Percentiles rank a stretch among this genome's conserved stretches.
Conservation (phyloP, 1,140 invertebrate genomes). For the Limonius californicus region DNA sequence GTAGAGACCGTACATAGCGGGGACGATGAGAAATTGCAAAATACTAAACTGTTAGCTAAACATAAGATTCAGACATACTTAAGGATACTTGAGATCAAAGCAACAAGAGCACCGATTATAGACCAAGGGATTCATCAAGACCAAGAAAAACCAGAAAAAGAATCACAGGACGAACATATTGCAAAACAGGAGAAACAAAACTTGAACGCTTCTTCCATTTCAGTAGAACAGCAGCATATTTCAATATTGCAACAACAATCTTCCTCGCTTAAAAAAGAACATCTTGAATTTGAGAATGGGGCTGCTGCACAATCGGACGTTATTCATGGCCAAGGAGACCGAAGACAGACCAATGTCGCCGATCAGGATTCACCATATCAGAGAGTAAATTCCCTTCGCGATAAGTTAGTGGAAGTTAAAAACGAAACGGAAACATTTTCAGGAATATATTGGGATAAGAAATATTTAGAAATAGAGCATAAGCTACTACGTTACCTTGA, state of each 20-base stretch:
- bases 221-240: neutral
- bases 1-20: conserved; percentile 4
- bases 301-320: too few species aligned
- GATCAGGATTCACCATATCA: neutral
- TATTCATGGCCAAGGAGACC: too few species aligned
- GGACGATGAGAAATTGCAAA: conserved; percentile 17
- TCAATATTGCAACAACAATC: too few species aligned
- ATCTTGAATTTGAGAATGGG: too few species aligned
- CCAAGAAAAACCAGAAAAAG: neutral
- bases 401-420: neutral
- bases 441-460: neutral
- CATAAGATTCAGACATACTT: conserved; percentile 19
- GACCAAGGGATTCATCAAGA: neutral
- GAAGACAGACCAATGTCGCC: neutral
- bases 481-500: neutral
- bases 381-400: neutral
- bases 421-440: neutral
- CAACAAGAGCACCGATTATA: too few species aligned
- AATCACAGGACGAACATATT: neutral
- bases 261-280: too few species aligned
- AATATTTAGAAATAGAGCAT: neutral
- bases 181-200: neutral
- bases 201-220: neutral
- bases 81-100: conserved; percentile 17
- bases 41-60: conserved; percentile 4